phyloP scores from a whole-genome alignment of 1,140 invertebrate species.

The Ectropis grisescens region DNA sequence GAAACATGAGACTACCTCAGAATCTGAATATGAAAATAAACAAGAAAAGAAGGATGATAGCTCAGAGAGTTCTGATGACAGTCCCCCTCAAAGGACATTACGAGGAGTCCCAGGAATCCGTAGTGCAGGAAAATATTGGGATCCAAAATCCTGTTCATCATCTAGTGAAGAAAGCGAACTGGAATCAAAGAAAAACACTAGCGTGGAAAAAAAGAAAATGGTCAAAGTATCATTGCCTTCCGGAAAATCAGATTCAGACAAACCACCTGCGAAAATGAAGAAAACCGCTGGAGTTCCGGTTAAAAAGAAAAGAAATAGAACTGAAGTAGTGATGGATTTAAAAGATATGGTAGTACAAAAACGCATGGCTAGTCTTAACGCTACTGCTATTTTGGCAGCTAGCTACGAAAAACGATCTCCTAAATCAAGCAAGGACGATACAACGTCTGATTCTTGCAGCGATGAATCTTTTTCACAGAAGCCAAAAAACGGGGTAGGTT shows the following conservation, averaged over 20 bases:
- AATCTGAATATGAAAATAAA: conserved; percentile 65
- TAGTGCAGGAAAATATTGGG: conserved; percentile 86
- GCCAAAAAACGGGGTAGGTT: conserved; percentile 60
- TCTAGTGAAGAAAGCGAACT: conserved; percentile 67
- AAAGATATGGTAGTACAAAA: conserved; percentile 91
- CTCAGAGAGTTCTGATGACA: conserved; percentile 61
- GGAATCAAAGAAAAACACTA: conserved; percentile 47
- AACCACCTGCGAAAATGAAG: conserved; percentile 53
- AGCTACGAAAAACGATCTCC: conserved; percentile 85
- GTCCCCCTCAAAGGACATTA: conserved; percentile 72
- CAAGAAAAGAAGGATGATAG: conserved; percentile 54
- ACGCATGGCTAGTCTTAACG: conserved; percentile 93
- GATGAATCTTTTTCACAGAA: conserved; percentile 67
- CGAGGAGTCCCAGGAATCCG: conserved; percentile 80
- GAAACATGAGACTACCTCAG: conserved; percentile 55
- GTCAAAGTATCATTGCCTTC: conserved; percentile 31
- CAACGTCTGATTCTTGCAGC: conserved; percentile 65
- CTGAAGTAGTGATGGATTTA: conserved; percentile 84
- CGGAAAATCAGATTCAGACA: conserved; percentile 63
- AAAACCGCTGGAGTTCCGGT: conserved; percentile 44
- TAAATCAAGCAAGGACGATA: conserved; percentile 70
- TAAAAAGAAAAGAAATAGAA: conserved; percentile 65
- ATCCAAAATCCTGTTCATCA: conserved; percentile 77
- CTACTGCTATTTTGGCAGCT: conserved; percentile 91
- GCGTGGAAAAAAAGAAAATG: conserved; percentile 51